These are phyloP conservation scores for Cataglyphis rosenhaueri DNA, from an alignment of 2,888 invertebrate genomes.

Conservation along the genomic window DNA sequence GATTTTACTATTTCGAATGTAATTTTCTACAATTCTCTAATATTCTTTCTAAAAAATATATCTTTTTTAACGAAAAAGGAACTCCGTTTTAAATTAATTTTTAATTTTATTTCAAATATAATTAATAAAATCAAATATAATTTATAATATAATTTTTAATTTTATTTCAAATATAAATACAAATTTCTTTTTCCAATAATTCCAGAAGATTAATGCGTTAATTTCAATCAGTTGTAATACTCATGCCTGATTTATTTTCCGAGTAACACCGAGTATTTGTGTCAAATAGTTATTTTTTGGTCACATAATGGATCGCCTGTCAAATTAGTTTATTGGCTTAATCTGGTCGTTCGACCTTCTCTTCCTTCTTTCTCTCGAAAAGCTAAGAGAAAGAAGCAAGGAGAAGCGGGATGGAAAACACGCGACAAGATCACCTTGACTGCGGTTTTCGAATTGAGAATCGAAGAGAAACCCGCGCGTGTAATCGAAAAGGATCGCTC, in stretches of 20 bases:
- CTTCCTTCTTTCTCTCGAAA: conserved; percentile 13
- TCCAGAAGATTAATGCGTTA: not conserved
- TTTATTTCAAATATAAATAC: too few relatives aligned
- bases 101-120: too few relatives aligned
- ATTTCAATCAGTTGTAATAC: not conserved
- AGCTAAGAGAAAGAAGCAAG: not conserved
- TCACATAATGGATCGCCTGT: conserved; percentile 11
- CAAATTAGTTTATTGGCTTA: conserved; percentile 34
- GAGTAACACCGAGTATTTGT: not conserved
- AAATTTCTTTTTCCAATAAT: not conserved
- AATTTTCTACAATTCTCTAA: not conserved
- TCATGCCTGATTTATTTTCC: not conserved
- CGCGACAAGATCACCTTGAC: conserved; percentile 73
- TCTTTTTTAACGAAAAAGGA: not conserved
- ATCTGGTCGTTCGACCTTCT: conserved; percentile 16
- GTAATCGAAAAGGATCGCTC: not conserved
- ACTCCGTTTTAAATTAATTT: not conserved
- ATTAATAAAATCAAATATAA: too few relatives aligned
- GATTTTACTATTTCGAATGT: not conserved
- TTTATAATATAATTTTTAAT: too few relatives aligned
- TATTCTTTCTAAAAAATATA: not conserved
- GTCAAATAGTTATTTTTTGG: not conserved
- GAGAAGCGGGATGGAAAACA: conserved; percentile 26
- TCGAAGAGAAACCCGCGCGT: not conserved
- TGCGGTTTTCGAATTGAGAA: conserved; percentile 59